Conservation (phyloP, 2,113 vertebrate genomes). For the Dicerorhinus sumatrensis region DNA sequence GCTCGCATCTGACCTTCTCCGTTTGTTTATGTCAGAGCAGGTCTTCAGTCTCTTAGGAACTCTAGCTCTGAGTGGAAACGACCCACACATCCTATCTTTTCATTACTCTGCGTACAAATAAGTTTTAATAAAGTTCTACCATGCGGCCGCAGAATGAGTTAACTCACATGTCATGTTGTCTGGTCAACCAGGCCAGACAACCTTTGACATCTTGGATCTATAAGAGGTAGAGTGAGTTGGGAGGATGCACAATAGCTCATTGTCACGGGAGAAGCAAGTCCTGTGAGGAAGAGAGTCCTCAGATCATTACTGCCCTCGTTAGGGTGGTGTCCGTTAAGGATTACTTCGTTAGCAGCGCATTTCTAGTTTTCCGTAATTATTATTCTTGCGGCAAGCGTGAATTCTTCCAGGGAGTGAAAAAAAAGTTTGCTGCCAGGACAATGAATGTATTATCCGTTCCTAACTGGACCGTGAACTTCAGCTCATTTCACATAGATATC, state of each 20-base stretch:
- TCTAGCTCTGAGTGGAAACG: slow-evolving; percentile 76
- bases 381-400: slow-evolving; percentile 90
- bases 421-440: slow-evolving; percentile 93
- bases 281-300: slow-evolving; percentile 89
- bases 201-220: slow-evolving; percentile 95
- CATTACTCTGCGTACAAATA: slow-evolving; percentile 9
- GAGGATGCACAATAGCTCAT: slow-evolving; percentile 93
- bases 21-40: slow-evolving; percentile 84
- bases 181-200: slow-evolving; percentile 94
- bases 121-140: slow-evolving; percentile 75
- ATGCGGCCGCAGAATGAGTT: slow-evolving; percentile 84
- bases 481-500: slow-evolving; percentile 92
- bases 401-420: slow-evolving; percentile 89
- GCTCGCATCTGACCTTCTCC: slow-evolving; percentile 77
- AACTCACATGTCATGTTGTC: slow-evolving; percentile 89
- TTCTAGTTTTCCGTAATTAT: slow-evolving; percentile 90
- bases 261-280: slow-evolving; percentile 92
- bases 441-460: slow-evolving; percentile 93
- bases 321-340: slow-evolving; percentile 92
- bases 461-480: slow-evolving; percentile 94
- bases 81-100: background rate
- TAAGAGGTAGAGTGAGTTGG: slow-evolving; percentile 87
- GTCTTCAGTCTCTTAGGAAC: slow-evolving; percentile 80
- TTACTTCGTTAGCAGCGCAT: slow-evolving; percentile 91
- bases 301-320: slow-evolving; percentile 91